Percentiles rank a stretch among this genome's conserved stretches.
These are phyloP conservation scores for Asbolus verrucosus DNA, from an alignment of 1,140 invertebrate species.

Conservation along the genomic window DNA sequence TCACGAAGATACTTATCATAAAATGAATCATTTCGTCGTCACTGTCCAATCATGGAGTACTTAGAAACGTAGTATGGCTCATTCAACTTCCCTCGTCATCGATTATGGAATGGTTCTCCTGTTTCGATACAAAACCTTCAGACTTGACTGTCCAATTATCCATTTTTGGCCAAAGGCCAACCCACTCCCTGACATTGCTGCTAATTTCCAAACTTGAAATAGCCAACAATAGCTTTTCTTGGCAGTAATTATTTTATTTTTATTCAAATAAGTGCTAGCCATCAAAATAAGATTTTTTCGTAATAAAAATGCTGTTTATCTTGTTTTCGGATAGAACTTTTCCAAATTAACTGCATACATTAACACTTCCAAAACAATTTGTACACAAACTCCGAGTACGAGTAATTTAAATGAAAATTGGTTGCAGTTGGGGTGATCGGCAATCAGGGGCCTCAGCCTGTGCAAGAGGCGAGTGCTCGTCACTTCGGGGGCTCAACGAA, in stretches of 20 bases:
- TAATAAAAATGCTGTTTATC: constrained; percentile 12
- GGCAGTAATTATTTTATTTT: too few relatives aligned
- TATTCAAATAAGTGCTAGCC: too few relatives aligned
- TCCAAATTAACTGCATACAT: too few relatives aligned
- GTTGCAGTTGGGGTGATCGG: constrained; percentile 70
- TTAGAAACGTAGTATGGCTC: not conserved
- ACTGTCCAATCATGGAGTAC: not conserved
- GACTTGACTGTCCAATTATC: too few relatives aligned
- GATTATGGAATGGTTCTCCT: too few relatives aligned
- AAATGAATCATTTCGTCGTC: too few relatives aligned
- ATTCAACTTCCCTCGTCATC: not conserved
- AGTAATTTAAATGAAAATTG: too few relatives aligned
- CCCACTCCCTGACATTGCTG: constrained; percentile 6
- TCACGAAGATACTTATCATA: not conserved
- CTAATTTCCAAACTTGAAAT: constrained; percentile 17
- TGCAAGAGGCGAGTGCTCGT: constrained; percentile 59
- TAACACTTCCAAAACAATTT: too few relatives aligned
- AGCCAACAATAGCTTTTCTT: too few relatives aligned
- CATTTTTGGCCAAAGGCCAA: not conserved
- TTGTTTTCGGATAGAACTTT: too few relatives aligned
- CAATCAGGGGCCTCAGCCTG: constrained; percentile 66
- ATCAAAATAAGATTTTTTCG: not conserved
- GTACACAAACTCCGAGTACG: too few relatives aligned
- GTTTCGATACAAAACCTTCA: too few relatives aligned
- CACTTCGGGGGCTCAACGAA: constrained; percentile 55